Conservation (phyloP, 2,113 vertebrate species). For the Recurvirostra avosetta region DNA sequence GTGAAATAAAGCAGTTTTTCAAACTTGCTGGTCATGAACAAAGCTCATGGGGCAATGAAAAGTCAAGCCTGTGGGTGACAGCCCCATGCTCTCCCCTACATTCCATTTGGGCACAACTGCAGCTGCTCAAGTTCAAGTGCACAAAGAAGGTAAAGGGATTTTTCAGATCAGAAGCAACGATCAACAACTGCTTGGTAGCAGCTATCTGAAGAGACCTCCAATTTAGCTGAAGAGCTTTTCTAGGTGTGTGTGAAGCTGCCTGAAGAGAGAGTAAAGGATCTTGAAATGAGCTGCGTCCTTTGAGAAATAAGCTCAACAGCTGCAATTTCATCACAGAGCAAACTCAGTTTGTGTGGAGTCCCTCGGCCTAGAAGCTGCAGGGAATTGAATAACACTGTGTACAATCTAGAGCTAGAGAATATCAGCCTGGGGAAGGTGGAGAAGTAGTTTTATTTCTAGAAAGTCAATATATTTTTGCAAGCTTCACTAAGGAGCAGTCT, state of each 20-base stretch:
- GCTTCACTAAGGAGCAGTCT: neutral
- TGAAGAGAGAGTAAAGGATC: neutral
- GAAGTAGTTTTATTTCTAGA: neutral
- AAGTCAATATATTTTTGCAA: neutral
- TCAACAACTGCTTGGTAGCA: neutral
- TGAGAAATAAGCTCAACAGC: conserved; percentile 57
- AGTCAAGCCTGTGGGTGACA: neutral
- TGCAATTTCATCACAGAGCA: conserved; percentile 24
- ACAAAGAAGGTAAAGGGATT: neutral
- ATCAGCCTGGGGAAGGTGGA: neutral
- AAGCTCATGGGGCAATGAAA: neutral
- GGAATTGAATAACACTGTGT: neutral
- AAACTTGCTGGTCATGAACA: neutral
- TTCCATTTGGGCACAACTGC: neutral
- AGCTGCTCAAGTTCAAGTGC: neutral
- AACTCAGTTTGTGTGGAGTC: neutral
- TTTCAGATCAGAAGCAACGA: neutral
- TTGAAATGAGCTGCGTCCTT: conserved; percentile 25
- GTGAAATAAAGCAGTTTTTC: neutral
- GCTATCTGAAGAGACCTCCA: neutral
- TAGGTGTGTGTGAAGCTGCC: neutral
- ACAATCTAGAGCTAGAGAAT: neutral
- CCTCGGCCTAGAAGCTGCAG: neutral
- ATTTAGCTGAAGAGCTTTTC: neutral
- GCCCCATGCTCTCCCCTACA: neutral